Evolutionary conservation across 2,888 invertebrate species (phyloP), one percentile per base, ranked within the genome.

Genomic region (Bibio marci): DNA sequence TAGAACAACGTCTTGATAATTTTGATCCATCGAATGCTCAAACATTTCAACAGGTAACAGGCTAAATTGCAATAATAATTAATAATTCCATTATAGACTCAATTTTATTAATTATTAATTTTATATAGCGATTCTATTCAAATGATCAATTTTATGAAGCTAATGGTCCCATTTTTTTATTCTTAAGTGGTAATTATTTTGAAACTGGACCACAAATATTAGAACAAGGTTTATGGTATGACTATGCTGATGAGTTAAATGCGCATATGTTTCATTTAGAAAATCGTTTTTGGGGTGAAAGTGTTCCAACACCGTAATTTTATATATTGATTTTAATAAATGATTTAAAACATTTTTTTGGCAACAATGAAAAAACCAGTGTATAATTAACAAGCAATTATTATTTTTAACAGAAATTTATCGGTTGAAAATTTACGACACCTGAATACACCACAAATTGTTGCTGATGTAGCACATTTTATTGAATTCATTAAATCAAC

Each of bases 231-330:
- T 58, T 71, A 35, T 70, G 74, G 43, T 57, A 64, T 39, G 65
- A 70, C 25, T 52, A 72, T 44, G 75, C 71, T 0, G 41, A 50
- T 30, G 43, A 51, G 6, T 59, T 70, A 42, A 54, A 59, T 2
- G 80, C 74, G 0, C 65, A 68, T 2, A 59, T 77, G 47, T 73
- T 78, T 51, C 71, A 73, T 46, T 69, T 79, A 2, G 82, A 83
- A 52, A 81, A 82, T 52, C 64, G 82, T 45, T 83, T 69, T 54
- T 83, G 82, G 50, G 82, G 82, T 4, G 51, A 64, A 30, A 79
- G 76, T 42, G 65, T 65, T 44, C 80, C 80, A 1, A 71, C 70
- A 19, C 45, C 46, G 79, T 80, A 57, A 63, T 67, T 58, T n/a
- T 17, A 30, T 30, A 30, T 30, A 7, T 26, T 10, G 11, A 26